Conservation (phyloP, 2,113 vertebrate genomes). For the Entosphenus tridentatus region DNA sequence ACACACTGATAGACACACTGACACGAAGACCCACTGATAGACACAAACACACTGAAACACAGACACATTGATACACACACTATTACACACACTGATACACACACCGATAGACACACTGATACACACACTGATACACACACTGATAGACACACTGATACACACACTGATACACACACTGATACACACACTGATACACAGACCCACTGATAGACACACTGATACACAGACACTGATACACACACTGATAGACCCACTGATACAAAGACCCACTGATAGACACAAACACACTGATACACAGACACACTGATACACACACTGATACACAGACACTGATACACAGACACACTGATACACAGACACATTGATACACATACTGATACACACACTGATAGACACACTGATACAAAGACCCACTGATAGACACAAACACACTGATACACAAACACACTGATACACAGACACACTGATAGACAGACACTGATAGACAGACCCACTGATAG, state of each 20-base stretch:
- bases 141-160: not conserved
- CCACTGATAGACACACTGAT: not conserved
- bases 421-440: too few species aligned
- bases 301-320: too few species aligned
- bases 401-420: not conserved
- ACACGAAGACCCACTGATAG: not conserved
- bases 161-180: not conserved
- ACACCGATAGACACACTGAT: not conserved
- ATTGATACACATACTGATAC: not conserved
- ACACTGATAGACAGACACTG: too few species aligned
- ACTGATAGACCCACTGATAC: not conserved
- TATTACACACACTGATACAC: too few species aligned
- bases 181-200: not conserved
- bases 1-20: not conserved
- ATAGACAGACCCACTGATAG: too few species aligned
- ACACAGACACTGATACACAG: too few species aligned
- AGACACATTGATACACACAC: not conserved
- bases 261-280: not conserved
- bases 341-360: not conserved
- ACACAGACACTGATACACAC: not conserved
- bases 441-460: too few species aligned
- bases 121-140: too few species aligned
- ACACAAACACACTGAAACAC: not conserved
- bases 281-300: not conserved
- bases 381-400: not conserved